Evolutionary conservation across 2,113 vertebrate species (phyloP).

Genomic region (Alligator mississippiensis): DNA sequence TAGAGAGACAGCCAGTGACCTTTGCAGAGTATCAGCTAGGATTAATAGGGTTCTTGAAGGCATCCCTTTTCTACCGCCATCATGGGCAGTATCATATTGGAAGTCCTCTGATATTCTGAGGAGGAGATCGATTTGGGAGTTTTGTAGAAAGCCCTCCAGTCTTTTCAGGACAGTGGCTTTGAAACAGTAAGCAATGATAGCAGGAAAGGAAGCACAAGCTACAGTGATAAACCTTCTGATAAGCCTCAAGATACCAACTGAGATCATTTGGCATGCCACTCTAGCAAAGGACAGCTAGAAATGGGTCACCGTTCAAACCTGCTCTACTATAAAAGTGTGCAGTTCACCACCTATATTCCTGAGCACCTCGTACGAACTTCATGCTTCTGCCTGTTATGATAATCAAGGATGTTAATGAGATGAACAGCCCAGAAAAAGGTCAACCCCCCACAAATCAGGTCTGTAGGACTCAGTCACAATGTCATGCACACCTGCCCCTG

Average conservation of each 20-base stretch:
- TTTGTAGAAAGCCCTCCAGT: background rate
- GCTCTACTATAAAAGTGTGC: too few species aligned
- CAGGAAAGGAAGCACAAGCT: background rate
- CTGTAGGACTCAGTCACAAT: background rate
- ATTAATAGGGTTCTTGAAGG: too few species aligned
- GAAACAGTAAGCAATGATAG: background rate
- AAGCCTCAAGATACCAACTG: background rate
- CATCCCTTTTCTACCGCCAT: too few species aligned
- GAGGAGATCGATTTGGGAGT: background rate
- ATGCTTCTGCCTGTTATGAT: background rate
- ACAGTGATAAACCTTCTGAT: conserved; percentile 10
- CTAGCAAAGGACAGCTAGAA: background rate
- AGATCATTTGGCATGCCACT: background rate
- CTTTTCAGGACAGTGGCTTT: background rate
- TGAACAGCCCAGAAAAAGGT: background rate
- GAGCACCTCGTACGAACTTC: background rate
- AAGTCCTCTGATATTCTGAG: background rate
- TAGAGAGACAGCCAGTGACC: too few species aligned
- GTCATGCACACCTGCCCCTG: background rate
- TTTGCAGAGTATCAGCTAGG: too few species aligned
- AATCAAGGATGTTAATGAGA: background rate
- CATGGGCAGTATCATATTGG: background rate
- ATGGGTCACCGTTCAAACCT: background rate
- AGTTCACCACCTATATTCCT: background rate
- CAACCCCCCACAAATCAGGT: background rate